phyloP scores from a whole-genome alignment of 2,113 vertebrate genomes.

The Cinclus mexicanus region DNA sequence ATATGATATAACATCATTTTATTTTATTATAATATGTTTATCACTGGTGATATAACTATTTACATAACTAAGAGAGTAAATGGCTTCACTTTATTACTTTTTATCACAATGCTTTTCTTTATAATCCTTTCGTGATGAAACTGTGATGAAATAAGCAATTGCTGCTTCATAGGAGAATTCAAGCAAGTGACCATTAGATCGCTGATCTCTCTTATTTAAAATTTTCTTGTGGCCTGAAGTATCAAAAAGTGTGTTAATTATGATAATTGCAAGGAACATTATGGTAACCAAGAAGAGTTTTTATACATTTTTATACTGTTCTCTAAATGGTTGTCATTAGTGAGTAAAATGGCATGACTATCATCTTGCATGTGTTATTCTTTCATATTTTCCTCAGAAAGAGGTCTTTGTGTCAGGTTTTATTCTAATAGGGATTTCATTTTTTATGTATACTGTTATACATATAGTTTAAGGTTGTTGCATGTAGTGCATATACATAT shows the following conservation, averaged over 20 bases:
- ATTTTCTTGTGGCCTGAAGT: background rate
- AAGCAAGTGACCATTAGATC: background rate
- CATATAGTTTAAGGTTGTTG: background rate
- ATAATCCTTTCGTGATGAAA: background rate
- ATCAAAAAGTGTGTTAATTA: background rate
- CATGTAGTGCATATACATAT: background rate
- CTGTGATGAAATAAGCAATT: background rate
- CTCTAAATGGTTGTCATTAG: background rate
- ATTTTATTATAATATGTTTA: background rate
- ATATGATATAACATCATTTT: too few species aligned
- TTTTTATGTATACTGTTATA: background rate
- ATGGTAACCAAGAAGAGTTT: background rate
- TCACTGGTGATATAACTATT: background rate
- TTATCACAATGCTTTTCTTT: background rate
- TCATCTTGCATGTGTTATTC: background rate
- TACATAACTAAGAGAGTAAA: background rate
- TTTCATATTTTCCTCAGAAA: background rate
- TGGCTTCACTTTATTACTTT: background rate
- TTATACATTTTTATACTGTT: background rate
- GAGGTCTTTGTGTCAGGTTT: background rate
- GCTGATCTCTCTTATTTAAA: background rate
- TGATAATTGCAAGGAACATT: background rate
- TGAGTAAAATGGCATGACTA: background rate
- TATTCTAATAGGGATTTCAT: background rate
- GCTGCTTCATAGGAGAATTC: background rate